Base-by-base conservation (phyloP, 2,888 invertebrate genomes). In the Habroteleia sp. region DNA sequence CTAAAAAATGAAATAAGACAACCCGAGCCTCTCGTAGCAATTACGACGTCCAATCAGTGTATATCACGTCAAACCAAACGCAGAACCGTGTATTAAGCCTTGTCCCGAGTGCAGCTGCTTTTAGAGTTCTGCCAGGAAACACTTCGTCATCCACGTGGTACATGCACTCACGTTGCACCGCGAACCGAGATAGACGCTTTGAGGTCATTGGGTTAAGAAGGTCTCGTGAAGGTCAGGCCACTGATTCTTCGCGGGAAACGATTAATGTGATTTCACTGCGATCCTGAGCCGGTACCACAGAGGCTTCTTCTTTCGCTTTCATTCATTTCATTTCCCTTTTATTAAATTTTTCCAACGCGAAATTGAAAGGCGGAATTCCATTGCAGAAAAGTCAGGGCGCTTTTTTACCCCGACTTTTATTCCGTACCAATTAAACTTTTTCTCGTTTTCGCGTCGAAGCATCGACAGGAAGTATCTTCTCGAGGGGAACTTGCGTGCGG, bases 81-180 rank as follows among this genome's bases (percentile, higher is more conserved):
- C 58, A 76, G 74, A 80, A 79, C 78, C 76, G 66, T 76, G 80
- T 79, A 78, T 83, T 83, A 82, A 82, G 77, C 74, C 63, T 60
- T 42, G 71, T 65, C 79, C 76, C 44, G 37, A 63, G 39, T 50
- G 44, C 54, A 41, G 41, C 65, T 39, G 54, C 63, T 48, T 54
- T 42, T 48, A 23, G 58, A 20, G 23, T 54, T 42, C 25, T 13
- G 37, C 37, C 39, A 8, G 20, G 39, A 54, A 63, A 35, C 48
- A 58, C 37, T 39, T n/a, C 52, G 33, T 52, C 39, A 65, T 60
- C 66, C 25, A 27, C 48, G 56, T 65, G 54, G 54, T 44, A 16
- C 41, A 29, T 39, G 37, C 35, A 48, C 31, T 16, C n/a, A 7
- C 7, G n/a, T 16, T 35, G 39, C n/a, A 13, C 39, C 17, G 23